Evolutionary conservation across 2,113 vertebrate genomes (phyloP), one percentile per base, ranked within the genome.

Genomic region (Serinus canaria): DNA sequence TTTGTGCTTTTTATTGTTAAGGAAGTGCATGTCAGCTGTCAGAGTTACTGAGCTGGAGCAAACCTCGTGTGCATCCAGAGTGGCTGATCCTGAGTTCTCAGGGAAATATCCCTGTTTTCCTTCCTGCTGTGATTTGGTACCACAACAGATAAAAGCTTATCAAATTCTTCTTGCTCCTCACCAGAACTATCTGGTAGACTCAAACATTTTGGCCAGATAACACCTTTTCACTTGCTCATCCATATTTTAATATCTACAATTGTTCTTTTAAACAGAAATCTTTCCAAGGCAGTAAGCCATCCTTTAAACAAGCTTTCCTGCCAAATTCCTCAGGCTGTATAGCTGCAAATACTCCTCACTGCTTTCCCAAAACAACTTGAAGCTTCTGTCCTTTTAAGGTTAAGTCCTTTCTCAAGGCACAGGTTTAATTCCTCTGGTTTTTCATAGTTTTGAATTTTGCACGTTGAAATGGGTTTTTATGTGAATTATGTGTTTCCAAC

Each of bases 321-420:
- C 84, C 94, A 94, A 88, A 74, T 39, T 85, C 49, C 68, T 55
- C 30, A 11, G 47, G 49, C 31, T 62, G 27, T 80, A 52, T 50
- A 63, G 89, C 12, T 86, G 60, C 72, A 86, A 68, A 43, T 58
- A 52, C 41, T 88, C 69, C 66, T 90, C 17, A 6, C 49, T 76
- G 15, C 5, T 55, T 95, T 93, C 94, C 37, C 67, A 64, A 93
- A 96, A 83, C 94, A 78, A 25, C 73, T 90, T 83, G 53, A 62
- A 67, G 55, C 22, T 91, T 91, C 64, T 92, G 43, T 43, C 87
- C 92, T 96, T 96, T 96, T 97, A 95, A 96, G 94, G 94, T 37
- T 25, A 92, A 88, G 52, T 58, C 47, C 31, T 87, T 96, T 92
- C 63, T 75, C 47, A 24, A 60, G 87, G 64, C 86, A 69, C 64